These are phyloP conservation scores for Pristionchus japonicus DNA, from an alignment of 2,888 invertebrate species.

Conservation along the genomic window DNA sequence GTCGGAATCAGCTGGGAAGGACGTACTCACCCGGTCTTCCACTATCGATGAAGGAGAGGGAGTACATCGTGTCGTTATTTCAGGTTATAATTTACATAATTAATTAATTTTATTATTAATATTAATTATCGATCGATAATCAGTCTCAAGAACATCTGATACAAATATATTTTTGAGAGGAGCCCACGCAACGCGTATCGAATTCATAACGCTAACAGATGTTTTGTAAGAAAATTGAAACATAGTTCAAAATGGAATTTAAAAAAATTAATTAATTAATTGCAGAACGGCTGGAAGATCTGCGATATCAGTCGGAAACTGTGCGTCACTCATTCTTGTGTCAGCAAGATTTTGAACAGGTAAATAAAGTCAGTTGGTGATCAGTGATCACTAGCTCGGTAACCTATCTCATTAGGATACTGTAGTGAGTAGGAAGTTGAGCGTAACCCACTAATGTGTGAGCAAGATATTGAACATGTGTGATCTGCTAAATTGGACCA, in stretches of 20 bases:
- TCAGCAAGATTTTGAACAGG: slow-evolving; percentile 73
- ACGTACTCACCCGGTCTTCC: slow-evolving; percentile 73
- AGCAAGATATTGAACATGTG: no score
- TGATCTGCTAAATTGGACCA: no score
- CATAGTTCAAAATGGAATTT: neutral
- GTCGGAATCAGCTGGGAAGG: slow-evolving; percentile 73
- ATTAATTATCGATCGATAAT: no score
- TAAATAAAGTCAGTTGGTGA: slow-evolving; percentile 41
- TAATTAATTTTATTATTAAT: neutral
- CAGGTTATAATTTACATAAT: slow-evolving; percentile 54
- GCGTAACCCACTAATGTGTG: no score
- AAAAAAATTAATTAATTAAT: neutral
- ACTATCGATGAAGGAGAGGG: slow-evolving; percentile 71
- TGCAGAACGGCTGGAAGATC: slow-evolving; percentile 72
- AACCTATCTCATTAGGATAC: neutral
- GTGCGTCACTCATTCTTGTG: slow-evolving; percentile 73
- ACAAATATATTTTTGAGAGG: no score
- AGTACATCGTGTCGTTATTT: slow-evolving; percentile 71
- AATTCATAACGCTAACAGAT: neutral
- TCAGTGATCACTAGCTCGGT: neutral
- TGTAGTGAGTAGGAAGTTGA: no score
- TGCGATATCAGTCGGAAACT: slow-evolving; percentile 73
- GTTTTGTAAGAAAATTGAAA: neutral
- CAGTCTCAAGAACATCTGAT: no score
- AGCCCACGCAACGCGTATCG: no score